Conservation (phyloP, 64 coral and sea anemone genomes). For the Pocillopora verrucosa region DNA sequence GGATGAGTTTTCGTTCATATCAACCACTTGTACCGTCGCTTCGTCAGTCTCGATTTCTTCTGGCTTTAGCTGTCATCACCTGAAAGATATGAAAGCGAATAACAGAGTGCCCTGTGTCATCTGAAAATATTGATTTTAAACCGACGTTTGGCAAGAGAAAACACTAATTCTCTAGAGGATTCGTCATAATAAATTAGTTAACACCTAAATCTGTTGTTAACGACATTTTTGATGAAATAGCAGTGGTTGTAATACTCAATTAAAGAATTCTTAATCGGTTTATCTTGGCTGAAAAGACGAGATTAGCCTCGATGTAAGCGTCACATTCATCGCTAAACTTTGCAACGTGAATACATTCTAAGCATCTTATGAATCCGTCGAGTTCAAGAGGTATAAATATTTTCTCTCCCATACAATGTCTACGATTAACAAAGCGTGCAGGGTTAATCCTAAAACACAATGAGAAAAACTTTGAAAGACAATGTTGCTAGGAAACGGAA, state of each 20-base stretch:
- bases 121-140: slow-evolving; percentile 14
- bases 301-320: background rate
- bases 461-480: background rate
- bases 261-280: background rate
- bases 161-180: background rate
- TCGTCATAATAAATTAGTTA: background rate
- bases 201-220: background rate
- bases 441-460: background rate
- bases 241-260: background rate
- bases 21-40: background rate
- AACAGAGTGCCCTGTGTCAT: background rate
- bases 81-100: background rate
- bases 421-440: background rate
- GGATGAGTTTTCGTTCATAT: slow-evolving; percentile 5
- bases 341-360: too few species aligned
- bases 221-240: background rate
- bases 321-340: too few species aligned
- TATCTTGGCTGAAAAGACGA: background rate
- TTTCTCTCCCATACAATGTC: background rate
- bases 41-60: background rate
- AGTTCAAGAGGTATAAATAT: background rate
- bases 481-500: background rate
- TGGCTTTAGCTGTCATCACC: background rate
- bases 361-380: background rate
- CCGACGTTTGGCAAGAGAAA: background rate